These are phyloP conservation scores for Phaedon cochleariae DNA, from an alignment of 2,888 invertebrate genomes.

Conservation along the genomic window DNA sequence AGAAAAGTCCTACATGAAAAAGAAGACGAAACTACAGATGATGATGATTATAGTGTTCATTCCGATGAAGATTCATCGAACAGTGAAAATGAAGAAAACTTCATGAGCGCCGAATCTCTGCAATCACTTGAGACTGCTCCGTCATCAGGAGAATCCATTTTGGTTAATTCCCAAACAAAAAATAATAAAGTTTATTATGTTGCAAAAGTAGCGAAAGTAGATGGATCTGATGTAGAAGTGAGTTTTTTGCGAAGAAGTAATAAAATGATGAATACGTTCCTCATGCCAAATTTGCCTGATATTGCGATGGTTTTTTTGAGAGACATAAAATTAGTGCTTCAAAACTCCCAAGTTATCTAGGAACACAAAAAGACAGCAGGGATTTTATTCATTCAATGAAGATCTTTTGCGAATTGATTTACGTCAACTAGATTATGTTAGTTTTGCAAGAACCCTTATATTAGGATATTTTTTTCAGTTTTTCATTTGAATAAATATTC, in stretches of 20 bases:
- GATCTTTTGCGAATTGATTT: too few species aligned
- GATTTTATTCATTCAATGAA: background rate
- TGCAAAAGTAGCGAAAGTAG: background rate
- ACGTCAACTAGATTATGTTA: background rate
- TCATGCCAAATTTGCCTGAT: background rate
- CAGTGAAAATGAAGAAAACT: too few species aligned
- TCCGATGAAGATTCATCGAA: slow-evolving; percentile 4
- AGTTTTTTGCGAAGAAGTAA: background rate
- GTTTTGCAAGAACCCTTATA: background rate
- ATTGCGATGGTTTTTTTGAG: too few species aligned
- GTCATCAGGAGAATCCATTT: slow-evolving; percentile 1
- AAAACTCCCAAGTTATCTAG: background rate
- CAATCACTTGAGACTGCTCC: background rate
- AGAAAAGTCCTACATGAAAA: slow-evolving; percentile 15
- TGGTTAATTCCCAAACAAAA: slow-evolving; percentile 10
- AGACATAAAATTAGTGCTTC: background rate
- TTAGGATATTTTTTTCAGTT: background rate
- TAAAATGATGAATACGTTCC: background rate
- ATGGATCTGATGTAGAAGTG: background rate
- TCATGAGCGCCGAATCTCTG: slow-evolving; percentile 1
- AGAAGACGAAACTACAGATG: background rate
- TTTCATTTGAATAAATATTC: background rate
- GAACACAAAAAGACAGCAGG: background rate
- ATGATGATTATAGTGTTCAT: slow-evolving; percentile 10
- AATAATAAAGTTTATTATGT: slow-evolving; percentile 5